Evolutionary conservation across 2,797 vertebrate species (phyloP).

Genomic region (Betta splendens): DNA sequence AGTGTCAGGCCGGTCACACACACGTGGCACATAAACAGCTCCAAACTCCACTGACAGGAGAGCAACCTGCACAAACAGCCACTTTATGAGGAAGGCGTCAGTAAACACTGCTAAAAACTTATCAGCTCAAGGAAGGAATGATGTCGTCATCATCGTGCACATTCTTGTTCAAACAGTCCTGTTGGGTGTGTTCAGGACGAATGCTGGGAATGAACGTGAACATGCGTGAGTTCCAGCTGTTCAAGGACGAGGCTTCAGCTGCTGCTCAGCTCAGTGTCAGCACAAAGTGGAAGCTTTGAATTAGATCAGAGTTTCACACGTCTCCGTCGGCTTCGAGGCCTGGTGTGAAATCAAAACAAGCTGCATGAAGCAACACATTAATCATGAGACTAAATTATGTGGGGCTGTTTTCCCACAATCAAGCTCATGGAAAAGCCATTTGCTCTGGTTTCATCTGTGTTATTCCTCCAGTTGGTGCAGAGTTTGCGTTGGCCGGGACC

Average conservation of each 20-base stretch:
- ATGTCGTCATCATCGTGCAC: conserved; percentile 1
- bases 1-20: conserved; percentile 43
- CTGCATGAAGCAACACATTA: conserved; percentile 16
- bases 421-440: conserved; percentile 47
- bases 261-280: conserved; percentile 44
- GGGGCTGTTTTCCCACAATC: conserved; percentile 49
- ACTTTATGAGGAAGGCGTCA: conserved; percentile 37
- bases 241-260: conserved; percentile 36
- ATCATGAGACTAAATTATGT: conserved; percentile 46
- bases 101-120: conserved; percentile 52
- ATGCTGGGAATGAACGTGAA: conserved; percentile 33
- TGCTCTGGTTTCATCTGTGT: conserved; percentile 49
- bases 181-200: conserved; percentile 47
- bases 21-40: conserved; percentile 54
- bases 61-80: conserved; percentile 41
- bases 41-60: conserved; percentile 34
- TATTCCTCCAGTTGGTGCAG: conserved; percentile 52
- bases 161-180: conserved; percentile 30
- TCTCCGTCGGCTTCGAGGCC: conserved; percentile 20
- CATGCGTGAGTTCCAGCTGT: conserved; percentile 35
- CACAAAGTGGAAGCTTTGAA: conserved; percentile 39
- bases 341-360: conserved; percentile 50
- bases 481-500: conserved; percentile 70
- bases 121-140: conserved; percentile 3
- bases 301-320: conserved; percentile 34